These are phyloP conservation scores for Chelmon rostratus DNA, from an alignment of 2,797 vertebrate species.

Conservation along the genomic window DNA sequence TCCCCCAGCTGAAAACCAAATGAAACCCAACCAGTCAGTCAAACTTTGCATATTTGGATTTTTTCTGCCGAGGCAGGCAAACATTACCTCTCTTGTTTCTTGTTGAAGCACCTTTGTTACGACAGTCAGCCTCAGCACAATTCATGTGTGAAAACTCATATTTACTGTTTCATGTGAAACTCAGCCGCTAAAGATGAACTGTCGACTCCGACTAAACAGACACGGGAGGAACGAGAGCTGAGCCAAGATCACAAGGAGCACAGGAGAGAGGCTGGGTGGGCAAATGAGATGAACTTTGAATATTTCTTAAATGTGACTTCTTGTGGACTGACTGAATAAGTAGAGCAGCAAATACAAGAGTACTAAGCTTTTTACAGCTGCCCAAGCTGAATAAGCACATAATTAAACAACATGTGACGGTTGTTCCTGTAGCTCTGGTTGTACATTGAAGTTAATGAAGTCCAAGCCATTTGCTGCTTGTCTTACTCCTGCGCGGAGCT, in stretches of 20 bases:
- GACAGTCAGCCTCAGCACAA: background rate
- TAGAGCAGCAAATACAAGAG: background rate
- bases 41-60: background rate
- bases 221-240: conserved; percentile 1
- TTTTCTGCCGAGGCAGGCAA: background rate
- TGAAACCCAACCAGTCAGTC: background rate
- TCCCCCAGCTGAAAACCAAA: background rate
- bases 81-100: background rate
- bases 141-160: background rate
- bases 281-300: conserved; percentile 5
- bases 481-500: background rate
- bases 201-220: conserved; percentile 23
- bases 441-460: conserved; percentile 33
- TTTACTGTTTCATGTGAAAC: background rate
- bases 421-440: conserved; percentile 12
- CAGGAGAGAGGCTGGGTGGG: background rate
- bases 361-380: conserved; percentile 8
- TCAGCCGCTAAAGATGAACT: conserved; percentile 1
- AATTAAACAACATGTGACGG: conserved; percentile 34
- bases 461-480: conserved; percentile 21
- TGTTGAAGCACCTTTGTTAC: background rate
- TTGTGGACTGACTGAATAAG: conserved; percentile 23
- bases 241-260: conserved; percentile 10
- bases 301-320: conserved; percentile 33
- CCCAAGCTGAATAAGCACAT: conserved; percentile 4